Percentiles rank a stretch among this genome's conserved stretches.
These are phyloP conservation scores for Camponotus pennsylvanicus DNA, from an alignment of 1,140 invertebrate genomes.

Conservation along the genomic window DNA sequence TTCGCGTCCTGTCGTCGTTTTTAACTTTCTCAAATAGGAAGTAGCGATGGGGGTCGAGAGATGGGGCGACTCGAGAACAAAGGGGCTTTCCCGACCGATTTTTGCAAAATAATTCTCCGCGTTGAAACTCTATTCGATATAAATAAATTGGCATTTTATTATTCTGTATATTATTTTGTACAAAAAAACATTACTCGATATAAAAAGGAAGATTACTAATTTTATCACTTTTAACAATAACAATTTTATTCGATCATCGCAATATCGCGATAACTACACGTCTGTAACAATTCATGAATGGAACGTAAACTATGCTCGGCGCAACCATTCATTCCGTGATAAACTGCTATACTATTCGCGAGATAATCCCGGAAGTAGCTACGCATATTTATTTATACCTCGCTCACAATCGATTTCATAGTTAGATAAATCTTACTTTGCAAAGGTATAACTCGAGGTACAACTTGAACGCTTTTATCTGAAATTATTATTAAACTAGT, in stretches of 20 bases:
- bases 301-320: conserved; percentile 10
- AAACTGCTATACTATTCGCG: conserved; percentile 36
- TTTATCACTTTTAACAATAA: too few relatives aligned
- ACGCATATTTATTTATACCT: conserved; percentile 32
- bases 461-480: not conserved
- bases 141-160: not conserved
- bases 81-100: not conserved
- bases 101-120: not conserved
- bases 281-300: conserved; percentile 32
- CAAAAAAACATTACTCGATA: too few relatives aligned
- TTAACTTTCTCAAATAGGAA: conserved; percentile 12
- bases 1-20: not conserved
- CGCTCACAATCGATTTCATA: conserved; percentile 16
- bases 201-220: too few relatives aligned
- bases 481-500: conserved; percentile 12
- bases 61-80: not conserved
- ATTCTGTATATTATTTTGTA: too few relatives aligned
- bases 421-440: conserved; percentile 28
- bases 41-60: not conserved
- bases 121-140: not conserved
- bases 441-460: not conserved
- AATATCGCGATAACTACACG: not conserved
- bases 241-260: not conserved
- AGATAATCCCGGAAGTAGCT: conserved; percentile 41
- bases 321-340: not conserved